Evolutionary conservation across 2,797 vertebrate species (phyloP).

Genomic region (Pogonophryne albipinna): DNA sequence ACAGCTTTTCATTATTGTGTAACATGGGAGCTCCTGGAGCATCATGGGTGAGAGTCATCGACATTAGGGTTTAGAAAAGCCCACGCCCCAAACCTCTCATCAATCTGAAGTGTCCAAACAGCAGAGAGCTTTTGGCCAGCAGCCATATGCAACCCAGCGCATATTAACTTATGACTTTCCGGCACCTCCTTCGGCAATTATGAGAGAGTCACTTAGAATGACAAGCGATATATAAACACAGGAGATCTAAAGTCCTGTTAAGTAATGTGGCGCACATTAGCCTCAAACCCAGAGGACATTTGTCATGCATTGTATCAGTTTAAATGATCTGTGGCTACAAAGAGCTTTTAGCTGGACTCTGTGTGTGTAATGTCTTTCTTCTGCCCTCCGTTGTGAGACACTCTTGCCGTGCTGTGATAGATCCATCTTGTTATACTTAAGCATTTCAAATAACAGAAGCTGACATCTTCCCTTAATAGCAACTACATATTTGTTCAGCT

Average conservation of each 20-base stretch:
- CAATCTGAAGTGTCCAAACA: conserved; percentile 53
- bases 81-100: conserved; percentile 36
- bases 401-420: conserved; percentile 3
- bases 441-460: conserved; percentile 16
- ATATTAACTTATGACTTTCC: conserved; percentile 35
- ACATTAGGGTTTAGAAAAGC: background rate
- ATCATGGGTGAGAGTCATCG: conserved; percentile 16
- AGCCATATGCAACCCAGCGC: conserved; percentile 31
- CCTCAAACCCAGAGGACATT: conserved; percentile 27
- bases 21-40: conserved; percentile 22
- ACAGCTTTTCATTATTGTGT: conserved; percentile 46
- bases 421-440: conserved; percentile 21
- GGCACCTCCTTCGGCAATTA: conserved; percentile 34
- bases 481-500: conserved; percentile 13
- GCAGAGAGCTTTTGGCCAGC: conserved; percentile 35
- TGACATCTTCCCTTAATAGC: background rate
- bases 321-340: conserved; percentile 34
- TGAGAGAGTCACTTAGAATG: conserved; percentile 42
- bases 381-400: conserved; percentile 14
- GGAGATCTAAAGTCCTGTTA: conserved; percentile 26
- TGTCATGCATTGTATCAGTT: conserved; percentile 27
- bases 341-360: conserved; percentile 20
- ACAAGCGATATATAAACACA: conserved; percentile 37
- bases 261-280: conserved; percentile 35
- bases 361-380: conserved; percentile 13